Evolutionary conservation across 2,113 vertebrate genomes (phyloP), one percentile per base, ranked within the genome.

Genomic region (Brevimyrus niger): DNA sequence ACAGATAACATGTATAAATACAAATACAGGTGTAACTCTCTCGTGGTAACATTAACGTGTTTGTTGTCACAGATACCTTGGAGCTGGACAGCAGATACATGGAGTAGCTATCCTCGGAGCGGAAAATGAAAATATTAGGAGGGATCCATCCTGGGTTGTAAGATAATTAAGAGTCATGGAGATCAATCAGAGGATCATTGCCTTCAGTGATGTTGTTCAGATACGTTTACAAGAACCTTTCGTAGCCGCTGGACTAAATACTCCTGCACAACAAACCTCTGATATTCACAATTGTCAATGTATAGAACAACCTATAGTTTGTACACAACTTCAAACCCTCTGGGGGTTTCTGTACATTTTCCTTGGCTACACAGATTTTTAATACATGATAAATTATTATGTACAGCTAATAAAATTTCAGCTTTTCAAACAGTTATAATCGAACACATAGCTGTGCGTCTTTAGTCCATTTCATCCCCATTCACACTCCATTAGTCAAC

Each of bases 121-220:
- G 8, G 96, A 98, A 90, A 99, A 98, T 3, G 88, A 92, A 0
- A 90, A 89, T 4, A 96, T 98, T 13, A 91, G 94, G 44, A 98
- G 97, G 94, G 98, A 99, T 92, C 98, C 98, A 0, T 97, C 97
- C 0, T 99, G 98, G 98, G 92, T 98, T 23, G 92, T 97, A 3
- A 96, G 96, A 93, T 99, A 94, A 80, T 42, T 80, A 80, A 35
- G 38, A 42, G 19, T 80, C 73, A 35, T 7, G 17, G 31, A 42
- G 73, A 4, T 11, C 10, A 11, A 31, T 31, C n/a, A 3, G 61
- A 27, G 10, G 61, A 31, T 3, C 61, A 13, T 69, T 10, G 3
- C n/a, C 27, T 69, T 69, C 61, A 4, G n/a, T 69, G 61, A 13
- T 69, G 10, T 69, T 15, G 31, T 31, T 31, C 61, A 31, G 61